Evolutionary conservation across 2,113 vertebrate species (phyloP), one percentile per base, ranked within the genome.

Genomic region (Puffinus mauretanicus): DNA sequence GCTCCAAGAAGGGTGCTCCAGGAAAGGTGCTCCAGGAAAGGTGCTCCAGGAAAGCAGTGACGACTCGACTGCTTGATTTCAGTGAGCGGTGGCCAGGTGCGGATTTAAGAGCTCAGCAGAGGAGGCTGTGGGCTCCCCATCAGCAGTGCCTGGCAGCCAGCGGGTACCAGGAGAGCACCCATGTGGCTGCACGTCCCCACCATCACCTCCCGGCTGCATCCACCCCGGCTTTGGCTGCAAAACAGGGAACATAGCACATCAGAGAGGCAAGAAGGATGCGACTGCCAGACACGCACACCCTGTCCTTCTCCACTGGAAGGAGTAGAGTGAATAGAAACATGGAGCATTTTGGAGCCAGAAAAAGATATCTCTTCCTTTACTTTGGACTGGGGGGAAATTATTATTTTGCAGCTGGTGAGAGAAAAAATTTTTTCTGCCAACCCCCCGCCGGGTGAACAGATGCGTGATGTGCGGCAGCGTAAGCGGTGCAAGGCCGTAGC

Each of bases 141-240:
- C 46, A 47, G n/a, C 55, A 27, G 82, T 17, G 30, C 19, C 60
- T 36, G 54, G 72, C 38, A 61, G 42, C 16, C 3, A 0, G 57
- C 0, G 2, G 54, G 69, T n/a, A 54, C 57, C 69, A 78, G 22
- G 18, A 87, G 61, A 61, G 55, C 6, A 5, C n/a, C 61, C 72
- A 60, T 2, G 2, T 3, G 7, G 25, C 46, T 82, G 51, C 60
- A 55, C 2, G 0, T 29, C 83, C 44, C 46, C 5, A 0, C 1
- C 2, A 27, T 42, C 46, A 44, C 61, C 54, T 82, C 61, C 49
- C 2, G 3, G 65, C 54, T 69, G 60, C 2, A 0, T 22, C 60
- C 5, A 1, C 46, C 57, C 24, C 3, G 3, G 30, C 27, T 77
- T 36, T 90, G 71, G 36, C 64, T 64, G 58, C 58, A 34, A 91